Evolutionary conservation across 2,888 invertebrate genomes (phyloP).

Genomic region (Caenorhabditis becei): DNA sequence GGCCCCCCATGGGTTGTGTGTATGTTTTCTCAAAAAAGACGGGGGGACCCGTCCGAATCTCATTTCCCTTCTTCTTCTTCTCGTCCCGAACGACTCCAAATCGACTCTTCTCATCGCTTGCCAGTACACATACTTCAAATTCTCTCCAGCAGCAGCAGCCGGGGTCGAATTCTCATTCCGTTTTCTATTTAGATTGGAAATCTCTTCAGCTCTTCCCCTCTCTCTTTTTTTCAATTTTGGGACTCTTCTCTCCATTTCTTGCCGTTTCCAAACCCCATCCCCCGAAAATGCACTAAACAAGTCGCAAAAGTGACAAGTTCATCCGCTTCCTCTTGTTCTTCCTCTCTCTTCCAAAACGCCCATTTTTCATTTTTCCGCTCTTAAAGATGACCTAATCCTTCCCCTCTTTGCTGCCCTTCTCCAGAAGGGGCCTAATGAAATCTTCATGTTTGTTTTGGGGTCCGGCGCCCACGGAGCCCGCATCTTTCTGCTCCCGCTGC

Average conservation of each 20-base stretch:
- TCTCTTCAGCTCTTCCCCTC: conserved; percentile 3
- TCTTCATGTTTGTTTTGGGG: background rate
- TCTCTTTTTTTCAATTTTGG: conserved; percentile 35
- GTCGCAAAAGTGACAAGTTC: conserved; percentile 53
- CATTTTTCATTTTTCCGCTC: conserved; percentile 26
- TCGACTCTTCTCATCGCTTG: conserved; percentile 52
- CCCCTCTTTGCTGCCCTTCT: background rate
- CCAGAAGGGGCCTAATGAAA: background rate
- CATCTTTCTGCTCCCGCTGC: too few species aligned
- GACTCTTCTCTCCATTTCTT: background rate
- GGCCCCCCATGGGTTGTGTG: conserved; percentile 13
- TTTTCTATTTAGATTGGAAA: conserved; percentile 59
- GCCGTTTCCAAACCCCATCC: background rate
- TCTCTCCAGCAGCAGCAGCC: background rate
- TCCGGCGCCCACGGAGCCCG: too few species aligned
- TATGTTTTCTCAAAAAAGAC: conserved; percentile 42
- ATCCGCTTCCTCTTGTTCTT: conserved; percentile 36
- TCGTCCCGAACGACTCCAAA: conserved; percentile 52
- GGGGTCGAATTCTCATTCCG: conserved; percentile 45
- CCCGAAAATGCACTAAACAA: conserved; percentile 21
- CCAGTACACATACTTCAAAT: conserved; percentile 47
- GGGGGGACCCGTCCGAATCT: conserved; percentile 50
- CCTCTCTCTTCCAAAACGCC: background rate
- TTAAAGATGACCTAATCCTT: conserved; percentile 38
- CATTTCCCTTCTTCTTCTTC: conserved; percentile 46